Conservation (phyloP, 2,888 invertebrate species). For the Eristalis arbustorum region DNA sequence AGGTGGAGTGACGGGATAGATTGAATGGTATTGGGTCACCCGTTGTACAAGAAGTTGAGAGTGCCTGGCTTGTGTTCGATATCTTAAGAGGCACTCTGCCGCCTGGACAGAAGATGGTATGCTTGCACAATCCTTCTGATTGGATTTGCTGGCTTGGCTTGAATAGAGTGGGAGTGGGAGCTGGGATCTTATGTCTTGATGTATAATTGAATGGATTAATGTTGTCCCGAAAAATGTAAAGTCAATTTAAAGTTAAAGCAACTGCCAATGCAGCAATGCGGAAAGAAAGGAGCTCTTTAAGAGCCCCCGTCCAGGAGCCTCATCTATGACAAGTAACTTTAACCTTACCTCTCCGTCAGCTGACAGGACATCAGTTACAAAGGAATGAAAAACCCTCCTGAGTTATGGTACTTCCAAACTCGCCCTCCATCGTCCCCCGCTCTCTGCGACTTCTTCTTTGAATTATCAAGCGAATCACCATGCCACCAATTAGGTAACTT, state of each 20-base stretch:
- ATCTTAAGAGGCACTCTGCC: not conserved
- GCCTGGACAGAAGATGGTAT: not conserved
- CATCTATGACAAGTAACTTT: too few relatives aligned
- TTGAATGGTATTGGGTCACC: slow-evolving; percentile 43
- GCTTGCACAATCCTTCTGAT: not conserved
- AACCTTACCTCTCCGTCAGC: not conserved
- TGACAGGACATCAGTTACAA: not conserved
- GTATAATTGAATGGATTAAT: too few relatives aligned
- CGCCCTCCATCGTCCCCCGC: not conserved
- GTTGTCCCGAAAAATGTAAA: too few relatives aligned
- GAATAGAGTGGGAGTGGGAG: slow-evolving; percentile 5
- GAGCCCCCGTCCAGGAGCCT: too few relatives aligned
- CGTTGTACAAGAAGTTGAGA: slow-evolving; percentile 9
- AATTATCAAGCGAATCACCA: slow-evolving; percentile 15
- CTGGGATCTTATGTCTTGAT: not conserved
- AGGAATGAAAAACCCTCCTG: not conserved
- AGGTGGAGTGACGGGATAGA: slow-evolving; percentile 35
- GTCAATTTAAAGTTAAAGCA: too few relatives aligned
- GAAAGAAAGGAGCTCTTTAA: too few relatives aligned
- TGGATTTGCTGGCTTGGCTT: slow-evolving; percentile 8
- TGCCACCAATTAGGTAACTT: slow-evolving; percentile 50
- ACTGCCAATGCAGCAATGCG: too few relatives aligned
- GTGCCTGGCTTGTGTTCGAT: not conserved
- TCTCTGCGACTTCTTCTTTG: not conserved
- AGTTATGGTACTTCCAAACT: slow-evolving; percentile 5